Conservation (phyloP, 1,140 invertebrate species). For the Conus betulinus region DNA sequence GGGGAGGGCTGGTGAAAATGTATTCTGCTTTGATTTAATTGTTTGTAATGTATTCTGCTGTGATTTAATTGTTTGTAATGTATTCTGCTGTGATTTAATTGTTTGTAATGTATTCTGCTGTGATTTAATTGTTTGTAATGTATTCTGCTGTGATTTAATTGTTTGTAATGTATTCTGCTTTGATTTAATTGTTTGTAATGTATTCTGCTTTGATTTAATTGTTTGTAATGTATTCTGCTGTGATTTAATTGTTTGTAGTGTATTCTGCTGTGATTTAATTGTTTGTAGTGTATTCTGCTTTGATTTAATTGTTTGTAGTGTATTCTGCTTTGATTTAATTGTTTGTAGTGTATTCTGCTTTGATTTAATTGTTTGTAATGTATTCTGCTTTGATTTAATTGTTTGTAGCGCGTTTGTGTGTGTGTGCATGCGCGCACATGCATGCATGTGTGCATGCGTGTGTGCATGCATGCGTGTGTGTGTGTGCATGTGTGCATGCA, state of each 20-base stretch:
- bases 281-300: background rate
- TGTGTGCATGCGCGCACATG: too few species aligned
- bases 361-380: background rate
- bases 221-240: background rate
- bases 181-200: background rate
- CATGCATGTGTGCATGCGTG: too few species aligned
- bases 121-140: background rate
- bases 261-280: background rate
- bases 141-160: background rate
- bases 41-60: background rate
- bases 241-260: background rate
- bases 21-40: background rate
- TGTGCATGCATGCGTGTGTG: too few species aligned
- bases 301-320: background rate
- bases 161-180: background rate
- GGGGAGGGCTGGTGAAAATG: background rate
- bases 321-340: background rate
- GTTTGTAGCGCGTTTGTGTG: background rate
- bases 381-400: background rate
- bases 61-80: background rate
- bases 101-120: background rate
- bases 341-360: background rate
- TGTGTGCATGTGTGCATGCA: too few species aligned
- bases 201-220: background rate
- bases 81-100: background rate